Evolutionary conservation across 2,113 vertebrate species (phyloP).

Genomic region (Triplophysa siluroides): DNA sequence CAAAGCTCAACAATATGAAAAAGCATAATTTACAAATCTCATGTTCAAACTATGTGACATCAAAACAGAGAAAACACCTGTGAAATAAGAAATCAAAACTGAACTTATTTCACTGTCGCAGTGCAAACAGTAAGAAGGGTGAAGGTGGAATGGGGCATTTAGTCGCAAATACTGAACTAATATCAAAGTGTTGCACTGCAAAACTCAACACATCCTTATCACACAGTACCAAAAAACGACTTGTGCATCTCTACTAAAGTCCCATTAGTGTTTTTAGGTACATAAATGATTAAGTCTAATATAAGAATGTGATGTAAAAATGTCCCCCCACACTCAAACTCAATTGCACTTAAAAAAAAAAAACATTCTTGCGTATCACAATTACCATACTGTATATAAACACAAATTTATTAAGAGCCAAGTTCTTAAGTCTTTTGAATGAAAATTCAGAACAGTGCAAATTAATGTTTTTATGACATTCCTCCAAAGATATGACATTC

Average conservation of each 20-base stretch:
- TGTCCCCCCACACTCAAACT: conserved; percentile 3
- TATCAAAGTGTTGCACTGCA: background rate
- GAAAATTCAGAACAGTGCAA: conserved; percentile 71
- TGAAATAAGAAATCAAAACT: background rate
- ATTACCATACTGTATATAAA: conserved; percentile 50
- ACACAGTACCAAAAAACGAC: background rate
- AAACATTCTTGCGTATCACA: conserved; percentile 62
- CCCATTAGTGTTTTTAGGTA: conserved; percentile 32
- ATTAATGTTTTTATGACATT: conserved; percentile 68
- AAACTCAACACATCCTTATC: conserved; percentile 11
- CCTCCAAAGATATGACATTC: conserved; percentile 70
- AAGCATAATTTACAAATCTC: background rate
- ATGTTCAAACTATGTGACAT: background rate
- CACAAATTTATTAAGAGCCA: conserved; percentile 43
- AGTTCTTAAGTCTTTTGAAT: conserved; percentile 51
- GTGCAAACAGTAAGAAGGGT: background rate
- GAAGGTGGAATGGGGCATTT: background rate
- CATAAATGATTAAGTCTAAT: conserved; percentile 39
- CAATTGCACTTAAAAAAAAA: conserved; percentile 53
- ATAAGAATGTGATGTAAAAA: conserved; percentile 38
- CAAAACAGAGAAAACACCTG: background rate
- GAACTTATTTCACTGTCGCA: background rate
- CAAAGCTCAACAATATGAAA: conserved; percentile 15
- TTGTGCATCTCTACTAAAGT: conserved; percentile 31
- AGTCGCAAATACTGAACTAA: conserved; percentile 15